Conservation (phyloP, 2,888 invertebrate genomes). For the Sepioteuthis lessoniana region DNA sequence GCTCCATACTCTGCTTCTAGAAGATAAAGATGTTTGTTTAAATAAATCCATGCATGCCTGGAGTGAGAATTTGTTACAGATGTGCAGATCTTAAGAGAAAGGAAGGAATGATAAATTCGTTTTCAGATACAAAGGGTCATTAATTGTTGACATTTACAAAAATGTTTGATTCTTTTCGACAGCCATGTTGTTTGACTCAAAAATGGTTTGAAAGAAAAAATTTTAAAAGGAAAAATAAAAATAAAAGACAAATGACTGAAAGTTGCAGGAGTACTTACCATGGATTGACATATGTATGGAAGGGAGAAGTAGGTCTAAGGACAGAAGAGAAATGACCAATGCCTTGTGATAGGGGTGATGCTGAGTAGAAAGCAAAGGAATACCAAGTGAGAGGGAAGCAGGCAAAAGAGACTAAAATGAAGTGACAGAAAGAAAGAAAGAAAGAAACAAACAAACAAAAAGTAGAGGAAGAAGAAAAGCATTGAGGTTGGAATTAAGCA, state of each 20-base stretch:
- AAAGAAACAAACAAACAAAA: too few relatives aligned
- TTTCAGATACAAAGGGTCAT: constrained; percentile 33
- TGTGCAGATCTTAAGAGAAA: neutral
- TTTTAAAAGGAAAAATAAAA: neutral
- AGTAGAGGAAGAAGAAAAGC: neutral
- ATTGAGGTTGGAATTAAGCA: too few relatives aligned
- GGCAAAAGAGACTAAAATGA: neutral
- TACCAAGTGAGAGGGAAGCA: neutral
- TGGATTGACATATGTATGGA: neutral
- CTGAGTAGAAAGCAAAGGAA: neutral
- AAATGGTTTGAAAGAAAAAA: neutral
- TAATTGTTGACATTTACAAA: constrained; percentile 33
- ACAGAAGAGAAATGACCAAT: neutral
- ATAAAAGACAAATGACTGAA: constrained; percentile 4
- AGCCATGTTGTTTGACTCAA: constrained; percentile 15
- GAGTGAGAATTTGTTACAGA: constrained; percentile 16
- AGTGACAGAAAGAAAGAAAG: neutral
- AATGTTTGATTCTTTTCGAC: neutral
- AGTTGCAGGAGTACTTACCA: neutral
- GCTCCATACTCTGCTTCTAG: neutral
- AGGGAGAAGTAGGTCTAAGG: neutral
- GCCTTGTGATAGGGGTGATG: neutral
- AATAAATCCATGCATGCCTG: constrained; percentile 15
- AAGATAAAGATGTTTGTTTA: constrained; percentile 19
- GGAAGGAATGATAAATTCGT: neutral